Evolutionary conservation across 2,113 vertebrate species (phyloP), one percentile per base, ranked within the genome.

Genomic region (Nesospiza acunhae): DNA sequence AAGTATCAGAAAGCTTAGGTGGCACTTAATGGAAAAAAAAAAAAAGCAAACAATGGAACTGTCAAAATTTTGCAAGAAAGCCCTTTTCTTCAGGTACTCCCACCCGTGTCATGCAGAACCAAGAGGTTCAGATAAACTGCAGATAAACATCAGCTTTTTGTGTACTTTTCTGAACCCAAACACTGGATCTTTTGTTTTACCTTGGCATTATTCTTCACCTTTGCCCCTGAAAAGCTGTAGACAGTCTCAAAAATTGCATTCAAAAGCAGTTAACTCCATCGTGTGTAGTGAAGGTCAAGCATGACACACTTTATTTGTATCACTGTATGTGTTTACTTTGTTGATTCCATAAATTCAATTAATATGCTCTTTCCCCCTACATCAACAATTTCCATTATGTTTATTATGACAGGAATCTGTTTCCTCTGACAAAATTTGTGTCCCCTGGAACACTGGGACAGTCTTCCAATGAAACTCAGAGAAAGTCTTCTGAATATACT

Each of bases 121-220:
- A 80, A 73, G 67, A 92, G 20, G n/a, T 79, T 88, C 53, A 87
- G 63, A 86, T 60, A 70, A 93, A 90, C 67, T 52, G 17, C 30
- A 59, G 88, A 94, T 82, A 91, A 89, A 72, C n/a, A 79, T 56
- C 70, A 85, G n/a, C 10, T 19, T 93, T 89, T 72, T 76, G 62
- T 22, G 1, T 69, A 75, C 11, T 77, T 88, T 86, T 93, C 85
- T 93, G 88, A 95, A 62, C 15, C 28, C 37, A 55, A 27, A 94
- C 79, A 92, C 44, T 70, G 55, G 18, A 62, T 62, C 63, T 92
- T 93, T 94, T 92, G 41, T 94, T 94, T 89, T n/a, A 74, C 20
- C 15, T 86, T 83, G 53, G 53, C 79, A 90, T 93, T 94, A 81
- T 89, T 67, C 63, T 86, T 94, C 59, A 83, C 46, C 47, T 92